A percentile compares a stretch with the other conserved stretches of the same genome.
Conservation (phyloP, 2,113 vertebrate species). For the Chlorodrepanis virens region DNA sequence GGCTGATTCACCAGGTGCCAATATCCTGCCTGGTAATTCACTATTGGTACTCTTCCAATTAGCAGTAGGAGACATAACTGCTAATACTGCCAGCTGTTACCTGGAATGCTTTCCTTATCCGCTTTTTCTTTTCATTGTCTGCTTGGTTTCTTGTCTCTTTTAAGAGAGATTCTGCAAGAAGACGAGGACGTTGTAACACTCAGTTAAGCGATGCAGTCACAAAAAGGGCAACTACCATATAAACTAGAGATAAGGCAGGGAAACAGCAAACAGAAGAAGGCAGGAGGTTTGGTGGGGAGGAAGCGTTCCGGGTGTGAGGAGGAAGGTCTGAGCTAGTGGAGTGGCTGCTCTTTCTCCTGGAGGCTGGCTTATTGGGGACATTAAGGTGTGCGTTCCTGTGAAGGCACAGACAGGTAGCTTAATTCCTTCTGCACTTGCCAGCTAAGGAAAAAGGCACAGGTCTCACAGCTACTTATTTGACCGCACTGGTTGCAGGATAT, state of each 20-base stretch:
- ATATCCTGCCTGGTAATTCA: conserved; percentile 20
- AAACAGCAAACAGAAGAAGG: not conserved
- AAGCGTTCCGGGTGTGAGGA: accelerated
- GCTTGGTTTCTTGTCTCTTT: not conserved
- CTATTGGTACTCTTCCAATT: conserved; percentile 29
- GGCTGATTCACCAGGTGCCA: conserved; percentile 49
- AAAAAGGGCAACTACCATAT: not conserved
- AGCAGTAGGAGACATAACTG: not conserved
- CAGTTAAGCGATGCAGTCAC: not conserved
- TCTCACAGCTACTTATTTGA: accelerated
- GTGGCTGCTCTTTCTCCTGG: not conserved
- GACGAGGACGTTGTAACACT: not conserved
- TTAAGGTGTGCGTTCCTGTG: accelerated
- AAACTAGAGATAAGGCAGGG: not conserved
- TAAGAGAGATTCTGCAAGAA: not conserved
- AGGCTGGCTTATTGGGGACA: not conserved
- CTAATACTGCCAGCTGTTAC: conserved; percentile 26
- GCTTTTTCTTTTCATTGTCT: not conserved
- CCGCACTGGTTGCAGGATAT: not conserved
- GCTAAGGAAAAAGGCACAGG: not conserved
- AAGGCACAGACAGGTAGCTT: not conserved
- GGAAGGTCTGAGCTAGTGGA: not conserved
- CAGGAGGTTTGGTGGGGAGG: not conserved
- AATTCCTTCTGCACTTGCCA: not conserved
- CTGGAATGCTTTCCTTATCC: not conserved